Conservation (phyloP, 2,113 vertebrate genomes). For the Tursiops truncatus region DNA sequence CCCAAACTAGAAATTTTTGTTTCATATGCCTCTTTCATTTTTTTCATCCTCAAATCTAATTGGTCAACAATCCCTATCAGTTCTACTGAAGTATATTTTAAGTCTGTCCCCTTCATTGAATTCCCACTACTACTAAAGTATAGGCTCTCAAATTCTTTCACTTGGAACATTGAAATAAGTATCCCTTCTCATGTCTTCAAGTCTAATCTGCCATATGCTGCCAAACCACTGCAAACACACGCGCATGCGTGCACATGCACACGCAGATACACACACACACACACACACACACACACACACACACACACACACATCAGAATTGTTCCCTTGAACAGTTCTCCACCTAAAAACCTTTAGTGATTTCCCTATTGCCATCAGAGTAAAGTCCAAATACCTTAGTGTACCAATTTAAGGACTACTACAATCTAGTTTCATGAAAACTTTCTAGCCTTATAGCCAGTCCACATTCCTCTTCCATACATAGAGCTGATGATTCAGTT, state of each 20-base stretch:
- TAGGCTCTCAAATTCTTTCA: neutral
- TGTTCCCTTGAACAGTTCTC: neutral
- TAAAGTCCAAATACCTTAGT: neutral
- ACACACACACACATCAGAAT: neutral
- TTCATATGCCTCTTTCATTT: neutral
- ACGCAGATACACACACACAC: no score
- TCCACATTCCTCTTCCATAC: neutral
- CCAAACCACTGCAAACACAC: neutral
- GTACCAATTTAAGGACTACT: neutral
- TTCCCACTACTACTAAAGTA: neutral
- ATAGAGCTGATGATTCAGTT: neutral
- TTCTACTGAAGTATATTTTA: slow-evolving; percentile 12
- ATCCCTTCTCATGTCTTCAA: neutral
- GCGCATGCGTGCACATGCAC: rapidly evolving
- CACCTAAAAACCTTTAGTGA: neutral
- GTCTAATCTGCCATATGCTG: neutral
- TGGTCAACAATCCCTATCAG: neutral
- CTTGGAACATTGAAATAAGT: neutral
- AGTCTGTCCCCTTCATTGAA: neutral
- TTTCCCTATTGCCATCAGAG: neutral
- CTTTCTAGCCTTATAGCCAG: neutral
- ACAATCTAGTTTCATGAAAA: neutral
- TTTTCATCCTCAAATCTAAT: neutral
- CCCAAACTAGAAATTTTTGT: neutral
- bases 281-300: neutral